Evolutionary conservation across 2,113 vertebrate species (phyloP).

Genomic region (Nansenia antarctica): DNA sequence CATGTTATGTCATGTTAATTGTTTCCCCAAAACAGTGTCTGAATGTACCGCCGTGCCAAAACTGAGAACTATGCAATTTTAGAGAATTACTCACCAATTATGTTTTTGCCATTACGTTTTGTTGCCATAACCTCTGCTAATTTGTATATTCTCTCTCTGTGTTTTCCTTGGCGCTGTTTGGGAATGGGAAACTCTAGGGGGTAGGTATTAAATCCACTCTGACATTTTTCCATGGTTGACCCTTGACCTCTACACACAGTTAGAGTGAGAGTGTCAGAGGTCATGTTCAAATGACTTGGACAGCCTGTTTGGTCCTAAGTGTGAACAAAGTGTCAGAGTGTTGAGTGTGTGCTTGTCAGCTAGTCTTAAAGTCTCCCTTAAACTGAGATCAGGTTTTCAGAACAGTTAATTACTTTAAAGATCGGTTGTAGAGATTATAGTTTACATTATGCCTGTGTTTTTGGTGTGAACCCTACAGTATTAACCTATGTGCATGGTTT

Average conservation of each 20-base stretch:
- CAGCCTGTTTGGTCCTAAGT: neutral
- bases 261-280: conserved; percentile 15
- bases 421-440: too few species aligned
- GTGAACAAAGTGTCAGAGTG: neutral
- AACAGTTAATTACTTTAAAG: too few species aligned
- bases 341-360: neutral
- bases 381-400: neutral
- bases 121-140: conserved; percentile 80
- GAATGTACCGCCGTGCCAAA: conserved; percentile 59
- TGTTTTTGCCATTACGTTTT: conserved; percentile 74
- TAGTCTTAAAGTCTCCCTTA: neutral
- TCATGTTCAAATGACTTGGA: neutral
- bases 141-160: conserved; percentile 64
- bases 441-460: neutral
- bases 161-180: conserved; percentile 51
- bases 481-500: neutral
- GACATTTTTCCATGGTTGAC: conserved; percentile 6
- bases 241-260: neutral
- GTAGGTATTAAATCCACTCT: conserved; percentile 58
- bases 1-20: conserved; percentile 77
- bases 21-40: conserved; percentile 75
- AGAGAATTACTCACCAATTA: conserved; percentile 76
- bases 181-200: conserved; percentile 71
- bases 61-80: conserved; percentile 64
- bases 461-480: neutral